These are phyloP conservation scores for Pygmarrhopalites habei DNA, from an alignment of 1,140 invertebrate species.

Conservation along the genomic window DNA sequence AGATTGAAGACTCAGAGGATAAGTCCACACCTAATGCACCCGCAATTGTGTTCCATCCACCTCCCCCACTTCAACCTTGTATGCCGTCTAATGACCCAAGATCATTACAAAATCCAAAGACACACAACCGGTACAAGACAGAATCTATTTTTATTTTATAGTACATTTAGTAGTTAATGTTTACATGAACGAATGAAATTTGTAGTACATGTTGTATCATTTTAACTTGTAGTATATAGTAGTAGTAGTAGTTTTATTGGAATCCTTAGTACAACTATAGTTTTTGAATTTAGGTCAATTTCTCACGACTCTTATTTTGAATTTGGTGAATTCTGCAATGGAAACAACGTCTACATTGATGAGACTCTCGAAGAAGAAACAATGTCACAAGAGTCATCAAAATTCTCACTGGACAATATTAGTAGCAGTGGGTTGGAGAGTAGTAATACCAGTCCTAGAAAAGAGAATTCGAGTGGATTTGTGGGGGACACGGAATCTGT, in stretches of 20 bases:
- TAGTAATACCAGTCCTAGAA: constrained; percentile 21
- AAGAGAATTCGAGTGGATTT: constrained; percentile 17
- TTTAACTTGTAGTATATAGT: no score
- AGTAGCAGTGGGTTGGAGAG: constrained; percentile 31
- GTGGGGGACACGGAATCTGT: constrained; percentile 12
- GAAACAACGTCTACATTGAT: constrained; percentile 32
- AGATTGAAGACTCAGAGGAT: not conserved
- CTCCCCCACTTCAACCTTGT: not conserved
- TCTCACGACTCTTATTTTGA: constrained; percentile 92
- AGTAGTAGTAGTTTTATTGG: no score
- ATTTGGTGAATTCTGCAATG: constrained; percentile 36
- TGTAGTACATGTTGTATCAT: no score
- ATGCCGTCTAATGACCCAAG: not conserved
- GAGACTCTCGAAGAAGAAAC: constrained; percentile 39
- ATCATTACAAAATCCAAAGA: constrained; percentile 33
- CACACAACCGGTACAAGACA: constrained; percentile 36
- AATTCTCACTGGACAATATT: constrained; percentile 31
- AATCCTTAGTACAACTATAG: no score
- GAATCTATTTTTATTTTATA: no score
- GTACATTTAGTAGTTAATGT: no score
- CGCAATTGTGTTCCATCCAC: constrained; percentile 29
- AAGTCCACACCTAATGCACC: constrained; percentile 31
- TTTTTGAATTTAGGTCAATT: no score
- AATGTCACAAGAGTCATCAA: constrained; percentile 32
- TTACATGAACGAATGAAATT: no score